Conservation (phyloP, 1,140 invertebrate genomes). For the Drosophila lini region DNA sequence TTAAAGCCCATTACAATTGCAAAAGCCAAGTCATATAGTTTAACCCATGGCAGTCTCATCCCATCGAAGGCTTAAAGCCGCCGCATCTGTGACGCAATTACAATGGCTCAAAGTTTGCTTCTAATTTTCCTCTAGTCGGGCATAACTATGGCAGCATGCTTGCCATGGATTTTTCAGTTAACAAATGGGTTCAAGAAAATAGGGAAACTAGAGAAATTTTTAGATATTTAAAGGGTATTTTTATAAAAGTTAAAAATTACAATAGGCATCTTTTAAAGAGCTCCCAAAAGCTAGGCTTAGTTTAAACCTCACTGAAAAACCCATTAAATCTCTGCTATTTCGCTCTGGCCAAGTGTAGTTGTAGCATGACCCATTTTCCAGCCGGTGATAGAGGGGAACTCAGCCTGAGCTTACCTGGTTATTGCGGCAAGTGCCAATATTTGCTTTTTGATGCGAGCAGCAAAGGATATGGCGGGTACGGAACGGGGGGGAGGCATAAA, state of each 20-base stretch:
- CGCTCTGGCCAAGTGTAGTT: neutral
- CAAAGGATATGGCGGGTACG: conserved; percentile 22
- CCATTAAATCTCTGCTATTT: conserved; percentile 1
- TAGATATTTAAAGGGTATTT: neutral
- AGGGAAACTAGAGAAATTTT: neutral
- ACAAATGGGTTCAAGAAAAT: conserved; percentile 9
- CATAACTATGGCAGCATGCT: conserved; percentile 11
- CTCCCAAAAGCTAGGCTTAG: neutral
- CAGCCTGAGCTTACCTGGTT: conserved; percentile 66
- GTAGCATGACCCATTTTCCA: conserved; percentile 68
- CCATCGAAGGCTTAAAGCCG: conserved; percentile 29
- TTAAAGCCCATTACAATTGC: conserved; percentile 74
- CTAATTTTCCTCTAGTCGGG: conserved; percentile 52
- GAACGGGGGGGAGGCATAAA: neutral
- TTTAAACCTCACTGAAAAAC: neutral
- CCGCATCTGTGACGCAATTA: conserved; percentile 43
- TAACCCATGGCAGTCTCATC: conserved; percentile 18
- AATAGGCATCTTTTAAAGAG: no score
- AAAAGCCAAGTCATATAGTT: conserved; percentile 36
- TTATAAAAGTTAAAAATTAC: neutral
- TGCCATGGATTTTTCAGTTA: conserved; percentile 3
- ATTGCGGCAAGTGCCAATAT: conserved; percentile 82
- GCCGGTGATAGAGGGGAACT: conserved; percentile 30
- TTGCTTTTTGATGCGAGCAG: conserved; percentile 60
- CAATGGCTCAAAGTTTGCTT: conserved; percentile 40